phyloP scores from a whole-genome alignment of 1,140 invertebrate species.

The Adoxophyes honmai region DNA sequence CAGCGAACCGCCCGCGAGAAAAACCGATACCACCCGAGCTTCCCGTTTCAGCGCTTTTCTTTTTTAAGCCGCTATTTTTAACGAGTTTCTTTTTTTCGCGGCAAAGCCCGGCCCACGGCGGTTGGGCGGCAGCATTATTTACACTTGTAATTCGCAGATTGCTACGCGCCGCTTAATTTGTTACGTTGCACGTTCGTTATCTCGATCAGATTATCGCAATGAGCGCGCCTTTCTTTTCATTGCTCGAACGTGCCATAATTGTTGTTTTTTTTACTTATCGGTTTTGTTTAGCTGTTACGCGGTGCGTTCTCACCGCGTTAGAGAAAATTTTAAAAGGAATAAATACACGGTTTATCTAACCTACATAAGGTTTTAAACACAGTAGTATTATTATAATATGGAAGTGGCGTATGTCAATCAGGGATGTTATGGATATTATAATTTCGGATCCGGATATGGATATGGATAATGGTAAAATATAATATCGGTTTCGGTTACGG shows the following conservation, averaged over 20 bases:
- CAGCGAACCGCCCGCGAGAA: constrained; percentile 72
- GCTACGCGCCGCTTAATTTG: constrained; percentile 59
- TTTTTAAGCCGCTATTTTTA: constrained; percentile 76
- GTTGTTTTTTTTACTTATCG: constrained; percentile 1
- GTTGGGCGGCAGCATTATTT: constrained; percentile 74
- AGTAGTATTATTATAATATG: no score
- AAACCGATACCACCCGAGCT: constrained; percentile 72
- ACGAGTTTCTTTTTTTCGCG: constrained; percentile 68
- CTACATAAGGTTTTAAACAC: no score
- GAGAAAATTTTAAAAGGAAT: no score
- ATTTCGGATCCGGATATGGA: no score
- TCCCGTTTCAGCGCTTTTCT: constrained; percentile 75
- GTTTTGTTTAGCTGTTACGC: no score
- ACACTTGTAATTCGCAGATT: constrained; percentile 74
- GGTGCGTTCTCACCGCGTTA: no score
- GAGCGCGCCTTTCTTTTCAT: neutral
- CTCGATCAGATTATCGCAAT: constrained; percentile 43
- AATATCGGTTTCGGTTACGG: no score
- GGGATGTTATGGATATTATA: no score
- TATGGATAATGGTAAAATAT: no score
- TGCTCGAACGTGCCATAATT: constrained; percentile 11
- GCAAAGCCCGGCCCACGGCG: constrained; percentile 68
- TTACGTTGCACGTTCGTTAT: constrained; percentile 54
- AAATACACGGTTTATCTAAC: no score
- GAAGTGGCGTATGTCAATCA: no score